Evolutionary conservation across 2,797 vertebrate species (phyloP).

Genomic region (Cirrhinus mrigala): DNA sequence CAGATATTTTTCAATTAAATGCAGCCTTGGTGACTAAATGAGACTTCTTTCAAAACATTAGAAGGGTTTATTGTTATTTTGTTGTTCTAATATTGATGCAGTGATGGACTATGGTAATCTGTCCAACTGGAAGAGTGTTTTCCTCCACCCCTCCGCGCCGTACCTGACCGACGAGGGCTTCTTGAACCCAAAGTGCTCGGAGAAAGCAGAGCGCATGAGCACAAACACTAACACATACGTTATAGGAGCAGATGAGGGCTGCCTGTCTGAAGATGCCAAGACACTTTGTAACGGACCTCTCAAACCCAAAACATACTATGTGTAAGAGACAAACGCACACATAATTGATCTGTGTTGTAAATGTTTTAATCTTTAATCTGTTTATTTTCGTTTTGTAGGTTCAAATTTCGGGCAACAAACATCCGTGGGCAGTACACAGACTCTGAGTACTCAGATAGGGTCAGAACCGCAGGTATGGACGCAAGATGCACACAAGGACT

Average conservation of each 20-base stretch:
- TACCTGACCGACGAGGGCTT: slow-evolving; percentile 95
- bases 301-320: slow-evolving; percentile 89
- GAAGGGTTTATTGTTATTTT: neutral
- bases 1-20: neutral
- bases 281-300: slow-evolving; percentile 92
- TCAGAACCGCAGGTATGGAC: slow-evolving; percentile 88
- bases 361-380: neutral
- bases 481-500: neutral
- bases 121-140: slow-evolving; percentile 92
- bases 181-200: slow-evolving; percentile 84
- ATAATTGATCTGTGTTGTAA: slow-evolving; percentile 16
- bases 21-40: neutral
- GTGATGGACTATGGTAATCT: slow-evolving; percentile 86
- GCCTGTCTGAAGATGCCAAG: slow-evolving; percentile 81
- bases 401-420: slow-evolving; percentile 97
- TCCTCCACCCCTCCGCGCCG: slow-evolving; percentile 83
- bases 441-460: slow-evolving; percentile 90
- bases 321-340: slow-evolving; percentile 82
- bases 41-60: neutral
- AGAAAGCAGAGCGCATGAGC: slow-evolving; percentile 64
- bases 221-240: slow-evolving; percentile 80
- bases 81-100: slow-evolving; percentile 59
- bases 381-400: slow-evolving; percentile 78
- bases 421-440: slow-evolving; percentile 90
- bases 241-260: slow-evolving; percentile 86